phyloP scores from a whole-genome alignment of 2,888 invertebrate species.

The Ferrisia virgata region DNA sequence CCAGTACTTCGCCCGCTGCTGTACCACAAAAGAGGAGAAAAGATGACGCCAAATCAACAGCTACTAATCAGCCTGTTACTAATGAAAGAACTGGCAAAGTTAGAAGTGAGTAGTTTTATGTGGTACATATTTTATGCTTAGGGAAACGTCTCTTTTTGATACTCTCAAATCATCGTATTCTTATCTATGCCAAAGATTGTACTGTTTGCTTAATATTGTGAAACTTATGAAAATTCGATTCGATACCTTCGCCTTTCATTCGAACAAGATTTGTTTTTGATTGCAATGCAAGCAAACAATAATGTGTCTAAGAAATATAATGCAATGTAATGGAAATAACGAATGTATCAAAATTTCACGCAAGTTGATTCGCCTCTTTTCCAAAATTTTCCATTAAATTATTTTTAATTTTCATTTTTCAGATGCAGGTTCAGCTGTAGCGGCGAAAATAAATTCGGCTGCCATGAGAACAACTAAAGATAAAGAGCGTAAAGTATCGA shows the following conservation, averaged over 20 bases:
- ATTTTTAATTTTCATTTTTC: background rate
- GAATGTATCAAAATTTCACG: no score
- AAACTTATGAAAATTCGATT: no score
- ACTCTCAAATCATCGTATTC: no score
- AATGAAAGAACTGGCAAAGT: slow-evolving; percentile 34
- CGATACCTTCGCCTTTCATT: no score
- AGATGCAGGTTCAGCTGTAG: slow-evolving; percentile 49
- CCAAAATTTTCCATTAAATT: background rate
- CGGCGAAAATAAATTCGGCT: slow-evolving; percentile 48
- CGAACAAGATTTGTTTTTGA: no score
- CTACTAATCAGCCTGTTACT: slow-evolving; percentile 2
- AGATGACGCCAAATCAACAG: slow-evolving; percentile 47
- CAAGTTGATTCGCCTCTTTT: no score
- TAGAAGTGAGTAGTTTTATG: slow-evolving; percentile 13
- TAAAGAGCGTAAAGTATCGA: slow-evolving; percentile 47
- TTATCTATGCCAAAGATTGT: no score
- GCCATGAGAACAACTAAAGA: slow-evolving; percentile 47
- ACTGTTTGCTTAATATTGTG: no score
- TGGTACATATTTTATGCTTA: background rate
- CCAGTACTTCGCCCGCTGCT: background rate
- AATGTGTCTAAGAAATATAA: no score
- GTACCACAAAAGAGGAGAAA: slow-evolving; percentile 39
- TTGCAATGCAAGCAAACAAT: no score
- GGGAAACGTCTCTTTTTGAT: no score
- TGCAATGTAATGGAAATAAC: no score